Evolutionary conservation across 2,888 invertebrate genomes (phyloP).

Genomic region (Drosophila longiperda): DNA sequence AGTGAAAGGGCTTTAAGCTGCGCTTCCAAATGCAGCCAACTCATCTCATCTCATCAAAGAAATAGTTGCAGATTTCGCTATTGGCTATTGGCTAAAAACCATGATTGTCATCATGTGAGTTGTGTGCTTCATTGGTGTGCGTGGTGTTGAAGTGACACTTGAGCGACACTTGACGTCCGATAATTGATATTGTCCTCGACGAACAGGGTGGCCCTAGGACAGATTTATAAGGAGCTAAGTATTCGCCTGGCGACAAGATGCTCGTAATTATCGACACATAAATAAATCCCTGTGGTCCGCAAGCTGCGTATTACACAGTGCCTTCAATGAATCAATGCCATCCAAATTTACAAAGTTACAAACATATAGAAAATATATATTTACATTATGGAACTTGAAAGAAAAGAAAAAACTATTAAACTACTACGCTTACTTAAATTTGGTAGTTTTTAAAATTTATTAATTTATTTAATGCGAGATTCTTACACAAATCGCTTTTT

Average conservation of each 20-base stretch:
- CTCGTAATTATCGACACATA: slow-evolving; percentile 67
- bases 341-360: slow-evolving; percentile 17
- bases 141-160: slow-evolving; percentile 77
- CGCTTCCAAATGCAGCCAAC: slow-evolving; percentile 33
- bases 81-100: slow-evolving; percentile 24
- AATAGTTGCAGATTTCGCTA: slow-evolving; percentile 6
- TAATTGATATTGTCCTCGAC: slow-evolving; percentile 67
- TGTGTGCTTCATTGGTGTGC: slow-evolving; percentile 47
- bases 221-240: slow-evolving; percentile 12
- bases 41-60: slow-evolving; percentile 17
- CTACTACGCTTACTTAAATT: neutral
- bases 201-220: slow-evolving; percentile 5
- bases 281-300: slow-evolving; percentile 31
- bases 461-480: neutral
- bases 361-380: neutral
- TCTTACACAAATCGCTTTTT: neutral
- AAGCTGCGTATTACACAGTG: slow-evolving; percentile 3
- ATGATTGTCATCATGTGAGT: slow-evolving; percentile 57
- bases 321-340: slow-evolving; percentile 30
- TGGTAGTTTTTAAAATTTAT: neutral
- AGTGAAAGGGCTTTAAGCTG: slow-evolving; percentile 13
- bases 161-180: slow-evolving; percentile 77
- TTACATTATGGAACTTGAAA: neutral
- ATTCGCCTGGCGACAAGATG: slow-evolving; percentile 46
- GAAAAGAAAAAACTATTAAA: neutral